Conservation (phyloP, 1,140 invertebrate genomes). For the Bombus impatiens region DNA sequence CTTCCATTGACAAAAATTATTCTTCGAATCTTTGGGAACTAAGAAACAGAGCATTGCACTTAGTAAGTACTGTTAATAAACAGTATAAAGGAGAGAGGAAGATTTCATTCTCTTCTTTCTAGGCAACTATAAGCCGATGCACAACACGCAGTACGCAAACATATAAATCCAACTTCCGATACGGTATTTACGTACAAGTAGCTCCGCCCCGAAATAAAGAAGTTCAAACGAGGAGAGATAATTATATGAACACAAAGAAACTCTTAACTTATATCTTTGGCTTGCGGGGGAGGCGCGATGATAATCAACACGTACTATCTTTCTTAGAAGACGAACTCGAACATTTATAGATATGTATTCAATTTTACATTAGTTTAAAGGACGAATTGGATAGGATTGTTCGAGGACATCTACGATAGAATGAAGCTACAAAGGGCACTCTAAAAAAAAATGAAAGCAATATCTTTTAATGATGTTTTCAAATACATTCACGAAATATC, state of each 20-base stretch:
- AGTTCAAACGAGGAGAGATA: constrained; percentile 84
- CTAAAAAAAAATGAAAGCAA: constrained; percentile 80
- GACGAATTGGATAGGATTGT: not conserved
- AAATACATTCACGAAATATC: constrained; percentile 76
- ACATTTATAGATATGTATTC: constrained; percentile 41
- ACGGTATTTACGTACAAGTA: constrained; percentile 83
- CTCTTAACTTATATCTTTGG: constrained; percentile 83
- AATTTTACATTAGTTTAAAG: not conserved
- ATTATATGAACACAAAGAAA: constrained; percentile 81
- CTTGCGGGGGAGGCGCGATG: constrained; percentile 79
- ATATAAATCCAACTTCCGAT: constrained; percentile 81
- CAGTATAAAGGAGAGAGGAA: not conserved
- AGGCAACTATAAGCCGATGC: constrained; percentile 84
- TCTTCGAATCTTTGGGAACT: constrained; percentile 91
- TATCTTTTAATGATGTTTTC: constrained; percentile 77
- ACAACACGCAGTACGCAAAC: constrained; percentile 86
- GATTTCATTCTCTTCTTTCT: constrained; percentile 36
- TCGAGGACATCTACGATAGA: constrained; percentile 15
- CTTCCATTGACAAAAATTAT: constrained; percentile 86
- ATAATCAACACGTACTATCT: constrained; percentile 63
- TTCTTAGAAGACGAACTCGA: constrained; percentile 64
- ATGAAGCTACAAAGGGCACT: constrained; percentile 47
- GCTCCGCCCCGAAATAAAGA: constrained; percentile 78
- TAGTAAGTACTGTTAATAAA: constrained; percentile 81
- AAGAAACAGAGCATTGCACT: constrained; percentile 86